Evolutionary conservation across 2,888 invertebrate species (phyloP).

Genomic region (Zele albiditarsus): DNA sequence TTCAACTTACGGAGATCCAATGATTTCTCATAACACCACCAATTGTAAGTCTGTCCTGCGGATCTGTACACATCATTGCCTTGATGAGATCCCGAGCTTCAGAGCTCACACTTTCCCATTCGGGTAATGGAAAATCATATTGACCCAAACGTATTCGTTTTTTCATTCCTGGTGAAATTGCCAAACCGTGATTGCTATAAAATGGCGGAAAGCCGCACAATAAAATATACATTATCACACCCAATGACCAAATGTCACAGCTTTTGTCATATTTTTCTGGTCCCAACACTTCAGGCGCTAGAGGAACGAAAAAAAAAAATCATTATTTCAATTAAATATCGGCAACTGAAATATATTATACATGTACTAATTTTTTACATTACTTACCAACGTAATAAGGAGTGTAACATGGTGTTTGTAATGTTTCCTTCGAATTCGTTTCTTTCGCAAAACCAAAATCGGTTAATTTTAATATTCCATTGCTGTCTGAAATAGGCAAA

Average conservation of each 20-base stretch:
- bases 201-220: slow-evolving; percentile 99
- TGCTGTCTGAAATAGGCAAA: slow-evolving; percentile 69
- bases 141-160: slow-evolving; percentile 95
- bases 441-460: slow-evolving; percentile 99
- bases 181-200: slow-evolving; percentile 97
- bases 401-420: slow-evolving; percentile 99
- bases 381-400: slow-evolving; percentile 96
- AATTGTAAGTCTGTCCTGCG: slow-evolving; percentile 90
- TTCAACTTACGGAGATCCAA: slow-evolving; percentile 85
- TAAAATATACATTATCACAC: slow-evolving; percentile 99
- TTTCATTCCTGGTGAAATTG: slow-evolving; percentile 99
- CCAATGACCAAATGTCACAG: slow-evolving; percentile 99
- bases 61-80: slow-evolving; percentile 95
- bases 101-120: slow-evolving; percentile 94
- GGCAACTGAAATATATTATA: no score
- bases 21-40: slow-evolving; percentile 91
- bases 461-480: slow-evolving; percentile 93
- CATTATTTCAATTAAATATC: neutral
- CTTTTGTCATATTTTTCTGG: slow-evolving; percentile 99
- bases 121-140: slow-evolving; percentile 97
- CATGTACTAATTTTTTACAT: neutral
- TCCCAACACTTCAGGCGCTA: slow-evolving; percentile 90
- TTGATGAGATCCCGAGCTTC: slow-evolving; percentile 97
- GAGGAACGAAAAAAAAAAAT: slow-evolving; percentile 53
- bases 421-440: slow-evolving; percentile 86